phyloP scores from a whole-genome alignment of 2,113 vertebrate species.

The Sialia sialis region DNA sequence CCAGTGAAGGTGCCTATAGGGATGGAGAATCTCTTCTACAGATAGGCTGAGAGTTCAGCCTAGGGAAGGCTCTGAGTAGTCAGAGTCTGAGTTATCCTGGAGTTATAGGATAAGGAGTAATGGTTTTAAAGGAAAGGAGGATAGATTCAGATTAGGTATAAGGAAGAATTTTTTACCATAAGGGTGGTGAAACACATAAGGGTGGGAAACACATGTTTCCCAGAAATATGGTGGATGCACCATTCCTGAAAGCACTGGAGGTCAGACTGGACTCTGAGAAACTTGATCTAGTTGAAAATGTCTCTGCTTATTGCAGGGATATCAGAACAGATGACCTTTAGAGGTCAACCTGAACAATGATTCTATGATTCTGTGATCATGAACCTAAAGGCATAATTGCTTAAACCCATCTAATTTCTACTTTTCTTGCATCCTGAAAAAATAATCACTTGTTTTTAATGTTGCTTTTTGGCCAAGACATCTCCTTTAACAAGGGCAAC shows the following conservation, averaged over 20 bases:
- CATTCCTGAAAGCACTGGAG: not conserved
- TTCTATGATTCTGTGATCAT: not conserved
- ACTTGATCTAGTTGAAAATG: not conserved
- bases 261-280: not conserved
- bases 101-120: not conserved
- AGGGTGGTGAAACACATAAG: not conserved
- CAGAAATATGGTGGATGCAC: not conserved
- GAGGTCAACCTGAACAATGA: not conserved
- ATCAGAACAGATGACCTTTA: not conserved
- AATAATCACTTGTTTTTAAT: not conserved
- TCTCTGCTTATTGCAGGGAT: not conserved
- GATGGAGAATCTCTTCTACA: not conserved
- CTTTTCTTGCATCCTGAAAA: not conserved
- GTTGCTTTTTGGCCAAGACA: not conserved
- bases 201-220: not conserved
- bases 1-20: not conserved
- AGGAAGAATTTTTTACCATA: not conserved
- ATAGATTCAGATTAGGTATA: not conserved
- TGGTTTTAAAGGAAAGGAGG: not conserved
- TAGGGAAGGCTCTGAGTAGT: not conserved
- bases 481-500: not conserved
- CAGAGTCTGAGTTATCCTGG: no score
- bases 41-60: not conserved
- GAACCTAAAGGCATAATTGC: not conserved
- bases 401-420: not conserved